A percentile compares a stretch with the other conserved stretches of the same genome.
Conservation (phyloP, 2,888 invertebrate species). For the Vesta saturnalis region DNA sequence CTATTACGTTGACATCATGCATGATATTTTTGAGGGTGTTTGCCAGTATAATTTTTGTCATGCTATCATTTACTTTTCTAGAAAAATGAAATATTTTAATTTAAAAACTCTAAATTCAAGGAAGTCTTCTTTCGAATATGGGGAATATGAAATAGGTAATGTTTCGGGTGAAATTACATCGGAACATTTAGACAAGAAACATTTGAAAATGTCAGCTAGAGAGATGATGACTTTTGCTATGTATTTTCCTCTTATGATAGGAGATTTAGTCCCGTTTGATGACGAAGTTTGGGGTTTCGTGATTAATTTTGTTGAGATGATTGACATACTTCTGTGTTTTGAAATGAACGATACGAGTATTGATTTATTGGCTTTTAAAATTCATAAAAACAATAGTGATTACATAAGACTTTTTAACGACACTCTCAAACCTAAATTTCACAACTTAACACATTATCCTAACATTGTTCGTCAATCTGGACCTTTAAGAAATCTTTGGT, state of each 20-base stretch:
- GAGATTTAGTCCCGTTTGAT: constrained; percentile 41
- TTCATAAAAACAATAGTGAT: constrained; percentile 32
- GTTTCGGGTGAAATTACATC: constrained; percentile 23
- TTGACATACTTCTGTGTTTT: constrained; percentile 37
- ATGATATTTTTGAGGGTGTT: constrained; percentile 32
- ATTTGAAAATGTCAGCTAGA: constrained; percentile 41
- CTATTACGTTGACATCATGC: constrained; percentile 37
- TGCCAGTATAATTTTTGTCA: constrained; percentile 26
- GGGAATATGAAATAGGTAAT: constrained; percentile 31
- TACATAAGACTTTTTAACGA: constrained; percentile 18
- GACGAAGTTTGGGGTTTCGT: constrained; percentile 44
- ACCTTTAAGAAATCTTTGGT: neutral
- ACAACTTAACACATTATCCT: neutral
- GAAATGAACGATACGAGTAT: constrained; percentile 25
- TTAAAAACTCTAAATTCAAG: constrained; percentile 25
- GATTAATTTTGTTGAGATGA: constrained; percentile 42
- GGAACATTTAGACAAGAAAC: constrained; percentile 2
- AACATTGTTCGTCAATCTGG: neutral
- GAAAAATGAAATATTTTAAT: constrained; percentile 35
- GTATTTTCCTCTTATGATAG: constrained; percentile 45
- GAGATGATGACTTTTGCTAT: constrained; percentile 42
- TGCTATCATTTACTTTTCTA: constrained; percentile 25
- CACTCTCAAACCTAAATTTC: neutral
- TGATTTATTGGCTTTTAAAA: constrained; percentile 26
- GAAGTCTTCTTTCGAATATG: constrained; percentile 32